Percentiles rank a stretch among this genome's conserved stretches.
Conservation (phyloP, 2,888 invertebrate genomes). For the Palloptera scutellata region DNA sequence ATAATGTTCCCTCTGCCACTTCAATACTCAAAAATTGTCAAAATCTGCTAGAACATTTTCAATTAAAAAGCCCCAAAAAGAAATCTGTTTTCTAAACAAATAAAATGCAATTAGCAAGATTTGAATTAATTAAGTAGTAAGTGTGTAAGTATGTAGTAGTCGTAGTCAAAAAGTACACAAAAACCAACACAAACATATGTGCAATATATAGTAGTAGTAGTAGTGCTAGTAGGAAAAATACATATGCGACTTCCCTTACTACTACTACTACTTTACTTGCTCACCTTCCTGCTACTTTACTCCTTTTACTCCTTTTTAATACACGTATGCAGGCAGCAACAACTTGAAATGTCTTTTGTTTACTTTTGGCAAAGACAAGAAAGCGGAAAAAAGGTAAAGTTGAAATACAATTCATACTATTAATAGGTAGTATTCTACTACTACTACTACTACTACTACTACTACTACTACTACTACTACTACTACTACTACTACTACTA, state of each 20-base stretch:
- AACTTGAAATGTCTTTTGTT: constrained; percentile 3
- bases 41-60: background rate
- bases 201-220: background rate
- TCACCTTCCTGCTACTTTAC: too few relatives aligned
- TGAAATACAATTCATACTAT: constrained; percentile 1
- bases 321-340: background rate
- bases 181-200: background rate
- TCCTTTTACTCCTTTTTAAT: too few relatives aligned
- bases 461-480: too few relatives aligned
- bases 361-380: background rate
- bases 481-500: too few relatives aligned
- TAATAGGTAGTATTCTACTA: background rate
- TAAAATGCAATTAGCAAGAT: constrained; percentile 63
- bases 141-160: too few relatives aligned
- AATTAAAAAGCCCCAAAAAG: constrained; percentile 6
- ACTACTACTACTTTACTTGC: too few relatives aligned
- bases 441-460: too few relatives aligned
- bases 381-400: background rate
- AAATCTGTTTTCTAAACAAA: constrained; percentile 48
- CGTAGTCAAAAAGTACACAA: constrained; percentile 8
- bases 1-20: too few relatives aligned
- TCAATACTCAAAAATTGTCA: too few relatives aligned
- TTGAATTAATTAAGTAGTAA: constrained; percentile 57
- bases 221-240: background rate
- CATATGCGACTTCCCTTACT: too few relatives aligned